Percentiles rank a stretch among this genome's conserved stretches.
Evolutionary conservation across 2,113 vertebrate genomes (phyloP).

Genomic region (Pseudois nayaur): DNA sequence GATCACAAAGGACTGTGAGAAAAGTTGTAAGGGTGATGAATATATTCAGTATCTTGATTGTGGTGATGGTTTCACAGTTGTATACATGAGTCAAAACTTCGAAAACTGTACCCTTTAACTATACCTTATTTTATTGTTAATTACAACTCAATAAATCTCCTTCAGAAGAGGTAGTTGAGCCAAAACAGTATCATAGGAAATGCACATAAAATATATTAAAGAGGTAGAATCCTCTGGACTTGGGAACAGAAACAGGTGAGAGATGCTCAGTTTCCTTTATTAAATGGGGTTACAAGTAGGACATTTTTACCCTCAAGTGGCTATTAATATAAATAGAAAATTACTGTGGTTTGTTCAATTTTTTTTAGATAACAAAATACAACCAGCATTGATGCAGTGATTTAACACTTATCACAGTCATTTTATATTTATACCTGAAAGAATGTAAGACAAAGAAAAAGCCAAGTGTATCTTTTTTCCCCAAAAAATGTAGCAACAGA

Average conservation of each 20-base stretch:
- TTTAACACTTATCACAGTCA: background rate
- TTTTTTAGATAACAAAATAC: background rate
- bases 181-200: background rate
- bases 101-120: background rate
- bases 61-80: background rate
- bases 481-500: background rate
- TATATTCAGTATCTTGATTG: background rate
- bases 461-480: background rate
- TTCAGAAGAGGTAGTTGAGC: background rate
- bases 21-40: background rate
- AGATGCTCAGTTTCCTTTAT: constrained; percentile 1
- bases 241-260: background rate
- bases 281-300: background rate
- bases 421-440: background rate
- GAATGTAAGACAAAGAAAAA: background rate
- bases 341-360: background rate
- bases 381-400: background rate
- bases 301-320: background rate
- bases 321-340: constrained; percentile 14
- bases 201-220: background rate
- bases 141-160: background rate
- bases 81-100: background rate
- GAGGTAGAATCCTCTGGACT: background rate
- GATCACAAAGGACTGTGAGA: background rate
- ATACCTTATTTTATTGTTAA: background rate